Base-by-base conservation (phyloP, 23 tunicate species). In the Trididemnum clinides region DNA sequence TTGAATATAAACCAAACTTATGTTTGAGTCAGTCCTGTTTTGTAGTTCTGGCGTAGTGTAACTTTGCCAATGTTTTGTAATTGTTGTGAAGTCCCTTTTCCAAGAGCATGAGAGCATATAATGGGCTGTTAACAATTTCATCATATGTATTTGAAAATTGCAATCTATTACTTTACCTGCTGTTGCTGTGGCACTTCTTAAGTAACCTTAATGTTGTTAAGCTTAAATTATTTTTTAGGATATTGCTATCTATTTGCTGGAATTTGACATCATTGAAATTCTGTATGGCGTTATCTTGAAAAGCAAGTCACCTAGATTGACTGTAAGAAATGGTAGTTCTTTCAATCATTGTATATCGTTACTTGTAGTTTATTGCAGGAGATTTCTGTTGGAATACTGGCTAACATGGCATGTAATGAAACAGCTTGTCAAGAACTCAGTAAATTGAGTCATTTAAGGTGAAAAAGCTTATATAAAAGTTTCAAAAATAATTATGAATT, bases 221-320 rank as follows among this genome's bases (percentile, higher is more conserved):
- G 28, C 6, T 26, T 70, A 70, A 27, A 32, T 33, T 81, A 26
- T 39, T 21, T 69, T 72, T 21, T 36, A 87, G 85, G 91, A 92
- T 1, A 87, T 92, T 74, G 97, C 97, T n/a, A 80, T 74, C 12
- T 92, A 88, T 77, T 58, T 92, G 37, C 57, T 92, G 0, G 91
- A 83, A 0, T 87, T 78, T 36, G 91, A 92, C 32, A 84, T 90
- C 18, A 66, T 87, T 28, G 88, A 77, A 31, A 74, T 92, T 7
- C 54, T 92, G 49, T 57, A 71, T 39, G 90, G 84, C 29, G 82
- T 92, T 26, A 64, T 92, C 20, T 27, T 78, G 72, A 82, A 82
- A 19, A 92, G 97, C 59, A 92, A 92, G 51, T 72, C 91, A 15
- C 97, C 97, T 31, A 82, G 97, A 54, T 39, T 92, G 1, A 86